Percentiles rank a stretch among this genome's conserved stretches.
These are phyloP conservation scores for Myotis pilosus DNA, from an alignment of 2,797 vertebrate species.

Conservation along the genomic window DNA sequence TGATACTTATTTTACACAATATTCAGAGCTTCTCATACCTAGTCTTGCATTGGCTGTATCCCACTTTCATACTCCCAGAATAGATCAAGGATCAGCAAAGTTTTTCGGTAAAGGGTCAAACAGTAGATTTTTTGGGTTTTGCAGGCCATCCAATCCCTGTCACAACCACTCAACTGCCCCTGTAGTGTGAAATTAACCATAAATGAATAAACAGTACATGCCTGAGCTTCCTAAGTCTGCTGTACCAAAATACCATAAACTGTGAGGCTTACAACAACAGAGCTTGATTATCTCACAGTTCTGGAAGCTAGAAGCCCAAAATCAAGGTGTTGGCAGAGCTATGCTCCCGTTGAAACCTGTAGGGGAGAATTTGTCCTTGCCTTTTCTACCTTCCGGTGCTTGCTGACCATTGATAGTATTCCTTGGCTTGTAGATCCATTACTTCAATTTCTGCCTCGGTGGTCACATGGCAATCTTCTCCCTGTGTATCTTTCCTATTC, in stretches of 20 bases:
- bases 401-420: not conserved
- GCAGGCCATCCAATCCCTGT: not conserved
- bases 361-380: not conserved
- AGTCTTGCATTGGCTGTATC: not conserved
- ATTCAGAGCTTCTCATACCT: not conserved
- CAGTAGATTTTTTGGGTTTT: not conserved
- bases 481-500: not conserved
- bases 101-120: not conserved
- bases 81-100: not conserved
- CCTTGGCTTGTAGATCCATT: not conserved
- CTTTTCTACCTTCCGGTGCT: not conserved
- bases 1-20: not conserved
- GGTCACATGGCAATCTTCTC: not conserved
- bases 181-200: not conserved
- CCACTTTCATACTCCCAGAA: not conserved
- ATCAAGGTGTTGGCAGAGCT: not conserved
- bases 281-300: not conserved
- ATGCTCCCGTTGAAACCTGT: not conserved
- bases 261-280: not conserved
- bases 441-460: not conserved
- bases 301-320: not conserved
- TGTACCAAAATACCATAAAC: not conserved
- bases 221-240: not conserved
- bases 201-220: not conserved
- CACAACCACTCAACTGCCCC: not conserved